Percentiles rank a stretch among this genome's conserved stretches.
phyloP scores from a whole-genome alignment of 2,888 invertebrate species.

The Shargacucullia verbasci region DNA sequence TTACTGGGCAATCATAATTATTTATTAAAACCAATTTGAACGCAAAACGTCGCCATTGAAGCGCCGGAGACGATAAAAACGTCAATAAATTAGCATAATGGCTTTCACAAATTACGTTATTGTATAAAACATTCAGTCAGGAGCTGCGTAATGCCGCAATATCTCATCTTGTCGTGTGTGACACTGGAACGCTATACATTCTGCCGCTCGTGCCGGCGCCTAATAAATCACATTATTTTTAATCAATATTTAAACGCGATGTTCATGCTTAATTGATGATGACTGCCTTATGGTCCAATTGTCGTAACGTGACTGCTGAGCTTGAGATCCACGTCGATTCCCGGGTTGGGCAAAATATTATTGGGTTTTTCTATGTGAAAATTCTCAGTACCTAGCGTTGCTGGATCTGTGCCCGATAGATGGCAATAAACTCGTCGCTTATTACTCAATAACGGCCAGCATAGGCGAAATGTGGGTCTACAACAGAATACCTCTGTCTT shows the following conservation, averaged over 20 bases:
- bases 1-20: slow-evolving; percentile 53
- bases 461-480: too few species aligned
- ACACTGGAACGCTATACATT: slow-evolving; percentile 52
- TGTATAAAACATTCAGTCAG: slow-evolving; percentile 66
- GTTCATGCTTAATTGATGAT: too few species aligned
- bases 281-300: too few species aligned
- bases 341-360: too few species aligned
- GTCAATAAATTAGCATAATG: slow-evolving; percentile 76
- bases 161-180: slow-evolving; percentile 52
- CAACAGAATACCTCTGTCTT: too few species aligned
- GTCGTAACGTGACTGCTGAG: too few species aligned
- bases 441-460: too few species aligned
- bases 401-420: too few species aligned
- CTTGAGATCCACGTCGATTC: too few species aligned
- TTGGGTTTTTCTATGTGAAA: too few species aligned
- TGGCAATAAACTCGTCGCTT: too few species aligned
- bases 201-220: slow-evolving; percentile 42
- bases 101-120: slow-evolving; percentile 71
- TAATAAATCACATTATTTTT: slow-evolving; percentile 32
- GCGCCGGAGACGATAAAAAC: slow-evolving; percentile 64
- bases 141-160: slow-evolving; percentile 58
- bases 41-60: slow-evolving; percentile 52
- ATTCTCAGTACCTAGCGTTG: too few species aligned
- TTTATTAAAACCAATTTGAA: slow-evolving; percentile 55
- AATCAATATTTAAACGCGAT: slow-evolving; percentile 34